A percentile compares a stretch with the other conserved stretches of the same genome.
Conservation (phyloP, 2,113 vertebrate species). For the Mirza zaza region DNA sequence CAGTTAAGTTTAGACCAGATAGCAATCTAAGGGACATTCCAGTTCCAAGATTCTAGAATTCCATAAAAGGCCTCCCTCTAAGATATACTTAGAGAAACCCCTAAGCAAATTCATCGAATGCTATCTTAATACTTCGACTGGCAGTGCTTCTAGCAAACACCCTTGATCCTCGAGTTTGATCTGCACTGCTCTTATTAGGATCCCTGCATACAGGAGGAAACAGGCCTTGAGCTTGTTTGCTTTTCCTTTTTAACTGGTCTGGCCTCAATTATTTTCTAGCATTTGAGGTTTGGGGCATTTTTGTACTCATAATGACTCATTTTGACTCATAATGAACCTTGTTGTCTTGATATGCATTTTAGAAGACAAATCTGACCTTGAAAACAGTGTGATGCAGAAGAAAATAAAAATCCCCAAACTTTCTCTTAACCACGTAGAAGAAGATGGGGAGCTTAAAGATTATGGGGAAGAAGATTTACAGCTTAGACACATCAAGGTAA, state of each 20-base stretch:
- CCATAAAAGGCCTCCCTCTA: conserved; percentile 23
- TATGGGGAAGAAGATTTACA: conserved; percentile 95
- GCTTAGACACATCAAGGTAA: conserved; percentile 98
- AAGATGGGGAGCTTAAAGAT: conserved; percentile 92
- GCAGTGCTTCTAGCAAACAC: not conserved
- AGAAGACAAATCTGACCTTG: conserved; percentile 95
- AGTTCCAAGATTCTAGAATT: conserved; percentile 9
- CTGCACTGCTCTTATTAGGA: not conserved
- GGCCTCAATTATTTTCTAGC: conserved; percentile 71
- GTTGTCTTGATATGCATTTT: conserved; percentile 85
- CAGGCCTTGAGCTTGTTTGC: not conserved
- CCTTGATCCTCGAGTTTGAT: not conserved
- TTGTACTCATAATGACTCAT: conserved; percentile 20
- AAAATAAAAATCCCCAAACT: conserved; percentile 99
- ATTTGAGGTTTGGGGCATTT: conserved; percentile 68
- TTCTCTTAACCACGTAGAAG: conserved; percentile 93
- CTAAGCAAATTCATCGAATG: not conserved
- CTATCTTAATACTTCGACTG: not conserved
- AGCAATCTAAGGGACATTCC: not conserved
- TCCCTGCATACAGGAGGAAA: not conserved
- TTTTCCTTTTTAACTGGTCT: conserved; percentile 77
- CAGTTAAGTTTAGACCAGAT: not conserved
- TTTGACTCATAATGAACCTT: conserved; percentile 80
- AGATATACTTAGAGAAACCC: not conserved
- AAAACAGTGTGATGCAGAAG: conserved; percentile 99